Base-by-base conservation (phyloP, 2,888 invertebrate genomes). In the Spodoptera picta region DNA sequence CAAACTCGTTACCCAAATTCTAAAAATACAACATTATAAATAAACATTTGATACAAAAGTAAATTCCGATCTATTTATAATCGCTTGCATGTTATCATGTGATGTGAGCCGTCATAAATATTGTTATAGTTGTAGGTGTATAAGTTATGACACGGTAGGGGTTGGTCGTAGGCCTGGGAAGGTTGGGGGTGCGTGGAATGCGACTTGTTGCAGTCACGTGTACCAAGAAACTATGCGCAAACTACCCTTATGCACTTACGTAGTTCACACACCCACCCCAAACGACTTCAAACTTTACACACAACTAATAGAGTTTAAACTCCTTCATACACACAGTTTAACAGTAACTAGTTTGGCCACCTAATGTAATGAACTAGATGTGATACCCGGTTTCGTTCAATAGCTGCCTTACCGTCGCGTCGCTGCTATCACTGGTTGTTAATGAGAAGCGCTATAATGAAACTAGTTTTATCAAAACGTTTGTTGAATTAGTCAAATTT, bases 181-280 rank as follows among this genome's bases (percentile, higher is more conserved):
- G 78, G 75, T 1, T 61, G 77, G 74, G 67, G 72, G 79, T 54
- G 75, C 72, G 81, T 81, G 86, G 86, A 84, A 85, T 84, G 85
- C 85, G 83, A 91, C 89, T 91, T 92, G 92, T 93, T 93, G 92
- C 92, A 90, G 86, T 87, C 88, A 88, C 88, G 87, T 88, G 90
- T 85, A 85, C 84, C 80, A 83, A 79, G 81, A 75, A 87, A 85
- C 82, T 83, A 75, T 81, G 77, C 77, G 73, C 75, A 69, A 77
- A 80, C 81, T 82, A 80, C 77, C 80, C 77, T 77, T 77, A 77
- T 73, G 70, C 73, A 82, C 68, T 70, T 70, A 72, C 57, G 50
- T 66, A 73, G 65, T 75, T 65, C 57, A 63, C 12, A 55, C 19
- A 41, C 41, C 3, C 12, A 1, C 27, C 5, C 14, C 63, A 69